Evolutionary conservation across 2,888 invertebrate genomes (phyloP).

Genomic region (Pachycephus smyrnensis): DNA sequence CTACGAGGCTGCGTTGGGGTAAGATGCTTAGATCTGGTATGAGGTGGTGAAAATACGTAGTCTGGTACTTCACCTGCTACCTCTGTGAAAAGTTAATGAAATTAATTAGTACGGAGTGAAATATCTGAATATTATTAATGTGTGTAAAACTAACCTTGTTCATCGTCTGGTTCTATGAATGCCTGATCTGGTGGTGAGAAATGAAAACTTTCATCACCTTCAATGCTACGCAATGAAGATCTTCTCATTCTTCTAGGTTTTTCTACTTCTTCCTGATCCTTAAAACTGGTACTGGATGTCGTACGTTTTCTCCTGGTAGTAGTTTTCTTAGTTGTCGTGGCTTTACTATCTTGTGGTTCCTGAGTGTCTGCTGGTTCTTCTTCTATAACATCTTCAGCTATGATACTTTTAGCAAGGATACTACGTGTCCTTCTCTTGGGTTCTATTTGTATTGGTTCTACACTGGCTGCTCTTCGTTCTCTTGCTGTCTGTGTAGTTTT

Average conservation of each 20-base stretch:
- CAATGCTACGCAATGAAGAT: conserved; percentile 38
- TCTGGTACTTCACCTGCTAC: conserved; percentile 41
- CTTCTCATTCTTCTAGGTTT: conserved; percentile 34
- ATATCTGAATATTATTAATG: background rate
- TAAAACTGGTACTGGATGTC: conserved; percentile 25
- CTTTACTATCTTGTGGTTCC: conserved; percentile 12
- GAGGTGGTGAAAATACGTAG: conserved; percentile 55
- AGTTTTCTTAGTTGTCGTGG: conserved; percentile 18
- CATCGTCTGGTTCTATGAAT: conserved; percentile 31
- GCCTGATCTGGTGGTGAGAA: conserved; percentile 49
- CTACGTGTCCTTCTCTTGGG: conserved; percentile 36
- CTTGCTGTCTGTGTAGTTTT: conserved; percentile 12
- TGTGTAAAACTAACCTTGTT: conserved; percentile 30
- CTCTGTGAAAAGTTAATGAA: conserved; percentile 32
- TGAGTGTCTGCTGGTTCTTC: conserved; percentile 33
- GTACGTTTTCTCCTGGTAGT: conserved; percentile 39
- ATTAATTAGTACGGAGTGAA: background rate
- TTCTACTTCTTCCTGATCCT: conserved; percentile 25
- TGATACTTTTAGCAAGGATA: conserved; percentile 31
- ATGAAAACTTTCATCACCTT: conserved; percentile 28
- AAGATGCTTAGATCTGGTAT: conserved; percentile 42
- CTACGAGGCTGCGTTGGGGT: conserved; percentile 45
- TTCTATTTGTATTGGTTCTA: conserved; percentile 38
- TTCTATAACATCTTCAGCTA: conserved; percentile 35
- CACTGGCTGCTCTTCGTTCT: conserved; percentile 49